These are phyloP conservation scores for Steinernema scapterisci DNA, from an alignment of 2,888 invertebrate genomes.

Conservation along the genomic window DNA sequence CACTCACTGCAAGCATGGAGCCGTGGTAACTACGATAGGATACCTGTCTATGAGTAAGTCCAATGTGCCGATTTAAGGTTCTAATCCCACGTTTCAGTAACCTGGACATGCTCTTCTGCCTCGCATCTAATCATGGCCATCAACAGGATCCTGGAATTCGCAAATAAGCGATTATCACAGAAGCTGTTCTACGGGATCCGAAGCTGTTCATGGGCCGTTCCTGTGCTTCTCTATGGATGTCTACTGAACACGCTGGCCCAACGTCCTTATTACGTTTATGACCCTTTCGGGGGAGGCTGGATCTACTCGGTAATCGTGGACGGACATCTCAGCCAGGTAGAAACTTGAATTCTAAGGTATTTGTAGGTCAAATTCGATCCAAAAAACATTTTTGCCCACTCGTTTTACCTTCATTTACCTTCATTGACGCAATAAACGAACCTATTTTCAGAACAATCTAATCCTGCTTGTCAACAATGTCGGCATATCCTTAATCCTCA, in stretches of 20 bases:
- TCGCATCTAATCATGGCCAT: background rate
- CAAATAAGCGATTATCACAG: background rate
- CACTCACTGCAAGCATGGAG: background rate
- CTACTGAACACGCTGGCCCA: background rate
- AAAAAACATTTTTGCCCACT: background rate
- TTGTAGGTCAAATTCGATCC: background rate
- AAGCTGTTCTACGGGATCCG: background rate
- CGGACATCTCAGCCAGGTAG: too few relatives aligned
- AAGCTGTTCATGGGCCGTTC: background rate
- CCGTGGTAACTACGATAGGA: background rate
- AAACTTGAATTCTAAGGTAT: too few relatives aligned
- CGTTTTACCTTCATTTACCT: background rate
- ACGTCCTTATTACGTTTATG: background rate
- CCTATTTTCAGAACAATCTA: background rate
- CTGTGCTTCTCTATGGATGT: background rate
- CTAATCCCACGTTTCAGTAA: background rate
- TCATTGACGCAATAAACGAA: background rate
- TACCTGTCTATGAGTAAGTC: constrained; percentile 13
- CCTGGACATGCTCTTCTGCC: constrained; percentile 11
- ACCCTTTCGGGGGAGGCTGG: constrained; percentile 4
- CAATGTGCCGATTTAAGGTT: background rate
- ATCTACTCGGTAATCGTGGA: constrained; percentile 2
- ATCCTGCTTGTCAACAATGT: background rate
- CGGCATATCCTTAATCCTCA: background rate
- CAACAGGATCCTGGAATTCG: background rate